These are phyloP conservation scores for Linnaemya vulpina DNA, from an alignment of 2,888 invertebrate genomes.

Conservation along the genomic window DNA sequence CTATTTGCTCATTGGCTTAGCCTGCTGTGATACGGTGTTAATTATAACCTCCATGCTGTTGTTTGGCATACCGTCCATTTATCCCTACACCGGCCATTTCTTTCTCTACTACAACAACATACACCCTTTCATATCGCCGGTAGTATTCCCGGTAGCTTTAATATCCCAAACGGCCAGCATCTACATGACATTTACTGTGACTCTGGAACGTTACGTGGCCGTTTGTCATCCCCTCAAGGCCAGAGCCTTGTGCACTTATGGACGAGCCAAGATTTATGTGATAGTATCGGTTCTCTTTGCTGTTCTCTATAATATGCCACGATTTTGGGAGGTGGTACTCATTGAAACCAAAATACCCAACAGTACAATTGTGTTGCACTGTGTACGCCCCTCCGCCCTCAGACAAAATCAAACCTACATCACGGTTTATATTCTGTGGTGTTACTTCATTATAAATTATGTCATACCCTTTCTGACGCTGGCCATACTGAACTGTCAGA, in stretches of 20 bases:
- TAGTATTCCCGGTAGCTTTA: conserved; percentile 92
- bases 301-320: conserved; percentile 92
- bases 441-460: conserved; percentile 97
- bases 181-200: conserved; percentile 94
- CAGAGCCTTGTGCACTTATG: conserved; percentile 94
- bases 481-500: conserved; percentile 94
- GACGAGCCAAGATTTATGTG: conserved; percentile 93
- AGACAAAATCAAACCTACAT: conserved; percentile 90
- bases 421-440: conserved; percentile 95
- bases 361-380: conserved; percentile 86
- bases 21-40: conserved; percentile 95
- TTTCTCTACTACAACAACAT: conserved; percentile 91
- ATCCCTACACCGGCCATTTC: conserved; percentile 90
- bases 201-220: conserved; percentile 96
- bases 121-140: conserved; percentile 91
- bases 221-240: conserved; percentile 95
- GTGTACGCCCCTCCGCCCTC: conserved; percentile 87
- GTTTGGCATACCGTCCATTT: conserved; percentile 94
- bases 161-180: conserved; percentile 96
- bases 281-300: conserved; percentile 91
- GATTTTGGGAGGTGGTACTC: conserved; percentile 88
- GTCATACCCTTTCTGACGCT: conserved; percentile 94
- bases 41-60: conserved; percentile 93
- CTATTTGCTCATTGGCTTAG: conserved; percentile 95
- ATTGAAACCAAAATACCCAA: conserved; percentile 79